Evolutionary conservation across 1,140 invertebrate species (phyloP), one percentile per base, ranked within the genome.

Genomic region (Lysiphlebus fabarum): DNA sequence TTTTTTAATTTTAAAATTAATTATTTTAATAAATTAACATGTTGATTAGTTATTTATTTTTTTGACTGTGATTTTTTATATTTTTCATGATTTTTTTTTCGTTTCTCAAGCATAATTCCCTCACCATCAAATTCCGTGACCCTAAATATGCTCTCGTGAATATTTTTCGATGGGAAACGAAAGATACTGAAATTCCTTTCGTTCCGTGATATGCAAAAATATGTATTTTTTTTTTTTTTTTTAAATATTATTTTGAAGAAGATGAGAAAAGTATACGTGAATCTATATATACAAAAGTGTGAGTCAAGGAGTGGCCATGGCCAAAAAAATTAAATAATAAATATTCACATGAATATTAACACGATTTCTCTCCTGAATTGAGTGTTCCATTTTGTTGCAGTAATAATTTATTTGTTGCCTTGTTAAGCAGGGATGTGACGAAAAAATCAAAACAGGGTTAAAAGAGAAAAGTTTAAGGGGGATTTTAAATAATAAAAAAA

Each of bases 281-380:
- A 38, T 26, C 17, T 26, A 26, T 26, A 26, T 26, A 26, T 26
- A 26, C 17, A 26, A 26, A 34, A 47, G 36, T 36, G 49, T 51
- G 49, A 51, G 49, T 51, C 49, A 51, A 51, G 49, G 49, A 51
- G 49, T 51, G 49, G 49, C 36, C 49, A 36, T 12, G 49, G 49
- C 49, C 49, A 38, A 37, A n/a, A 48, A 37, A 40, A 56, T 17
- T 38, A 56, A 48, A 56, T 6, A 42, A 42, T 10, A 40, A 56
- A 34, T 12, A 56, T 47, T 34, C 44, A 17, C 38, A 56, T 56
- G 55, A 56, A 56, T 56, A 56, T 56, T 56, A 59, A 59, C 38
- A 40, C 37, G 50, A 59, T 59, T 59, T 59, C 41, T 53, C 57
- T 59, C 50, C 40, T 40, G 43, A 48, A 34, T 45, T 56, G 34